These are phyloP conservation scores for Onchidella celtica DNA, from an alignment of 2,888 invertebrate species.

Conservation along the genomic window DNA sequence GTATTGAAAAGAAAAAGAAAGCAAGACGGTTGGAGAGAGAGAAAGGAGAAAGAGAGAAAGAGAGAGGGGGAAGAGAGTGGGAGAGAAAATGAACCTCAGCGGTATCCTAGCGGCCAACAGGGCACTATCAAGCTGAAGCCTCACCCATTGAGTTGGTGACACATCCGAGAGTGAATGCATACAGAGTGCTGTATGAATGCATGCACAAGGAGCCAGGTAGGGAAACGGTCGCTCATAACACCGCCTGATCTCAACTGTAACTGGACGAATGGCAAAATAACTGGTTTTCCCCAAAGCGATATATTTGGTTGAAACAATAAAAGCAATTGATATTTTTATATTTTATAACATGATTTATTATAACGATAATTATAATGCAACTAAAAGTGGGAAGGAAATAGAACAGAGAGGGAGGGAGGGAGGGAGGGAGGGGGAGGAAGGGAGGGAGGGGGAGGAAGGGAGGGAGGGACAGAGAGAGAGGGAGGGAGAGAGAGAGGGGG, in stretches of 20 bases:
- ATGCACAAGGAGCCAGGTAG: not conserved
- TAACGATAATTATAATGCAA: too few species aligned
- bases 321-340: too few species aligned
- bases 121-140: not conserved
- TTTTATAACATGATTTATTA: too few species aligned
- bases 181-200: not conserved
- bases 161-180: not conserved
- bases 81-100: not conserved
- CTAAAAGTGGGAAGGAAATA: not conserved
- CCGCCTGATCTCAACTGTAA: not conserved
- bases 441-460: not conserved
- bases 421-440: conserved; percentile 21
- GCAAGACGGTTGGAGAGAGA: not conserved
- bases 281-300: too few species aligned
- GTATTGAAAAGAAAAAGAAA: not conserved
- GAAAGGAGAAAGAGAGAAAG: not conserved
- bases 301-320: too few species aligned
- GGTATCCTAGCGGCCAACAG: not conserved
- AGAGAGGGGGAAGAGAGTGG: not conserved
- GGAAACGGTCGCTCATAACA: not conserved
- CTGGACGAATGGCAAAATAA: not conserved
- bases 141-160: not conserved
- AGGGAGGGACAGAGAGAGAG: not conserved
- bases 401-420: not conserved
- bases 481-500: conserved; percentile 8